phyloP scores from a whole-genome alignment of 2,113 vertebrate species.

The Cnemophilus loriae region DNA sequence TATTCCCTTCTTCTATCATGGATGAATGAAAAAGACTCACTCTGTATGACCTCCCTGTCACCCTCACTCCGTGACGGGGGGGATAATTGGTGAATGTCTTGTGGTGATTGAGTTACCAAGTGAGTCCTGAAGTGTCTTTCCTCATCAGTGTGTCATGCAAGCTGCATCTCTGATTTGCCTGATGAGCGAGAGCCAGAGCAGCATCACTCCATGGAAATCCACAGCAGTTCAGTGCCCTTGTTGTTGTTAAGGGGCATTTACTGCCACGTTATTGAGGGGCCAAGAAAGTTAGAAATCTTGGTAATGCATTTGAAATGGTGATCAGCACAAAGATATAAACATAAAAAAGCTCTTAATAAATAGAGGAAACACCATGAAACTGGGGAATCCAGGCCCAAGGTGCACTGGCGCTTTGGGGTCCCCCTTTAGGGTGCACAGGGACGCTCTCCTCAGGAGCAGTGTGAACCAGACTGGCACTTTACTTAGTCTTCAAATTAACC shows the following conservation, averaged over 20 bases:
- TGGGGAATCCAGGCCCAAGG: not conserved
- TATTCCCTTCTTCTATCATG: not conserved
- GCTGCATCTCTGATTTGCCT: not conserved
- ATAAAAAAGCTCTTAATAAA: not conserved
- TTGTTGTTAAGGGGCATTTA: not conserved
- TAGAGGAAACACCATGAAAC: not conserved
- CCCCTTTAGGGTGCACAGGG: not conserved
- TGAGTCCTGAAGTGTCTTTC: not conserved
- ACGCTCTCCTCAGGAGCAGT: not conserved
- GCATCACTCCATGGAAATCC: not conserved
- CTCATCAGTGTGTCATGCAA: not conserved
- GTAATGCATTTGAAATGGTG: not conserved
- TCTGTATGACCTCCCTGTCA: not conserved
- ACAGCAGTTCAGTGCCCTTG: not conserved
- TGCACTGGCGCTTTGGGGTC: not conserved
- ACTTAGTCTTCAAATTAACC: not conserved
- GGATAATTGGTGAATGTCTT: not conserved
- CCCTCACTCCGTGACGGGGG: not conserved
- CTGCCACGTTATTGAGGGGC: not conserved
- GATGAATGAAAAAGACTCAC: not conserved
- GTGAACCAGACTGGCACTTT: fast-evolving
- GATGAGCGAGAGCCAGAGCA: not conserved
- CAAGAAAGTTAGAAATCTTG: not conserved
- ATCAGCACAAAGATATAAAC: not conserved
- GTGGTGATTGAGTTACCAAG: not conserved